Evolutionary conservation across 2,797 vertebrate species (phyloP).

Genomic region (Gallinago nigripennis): DNA sequence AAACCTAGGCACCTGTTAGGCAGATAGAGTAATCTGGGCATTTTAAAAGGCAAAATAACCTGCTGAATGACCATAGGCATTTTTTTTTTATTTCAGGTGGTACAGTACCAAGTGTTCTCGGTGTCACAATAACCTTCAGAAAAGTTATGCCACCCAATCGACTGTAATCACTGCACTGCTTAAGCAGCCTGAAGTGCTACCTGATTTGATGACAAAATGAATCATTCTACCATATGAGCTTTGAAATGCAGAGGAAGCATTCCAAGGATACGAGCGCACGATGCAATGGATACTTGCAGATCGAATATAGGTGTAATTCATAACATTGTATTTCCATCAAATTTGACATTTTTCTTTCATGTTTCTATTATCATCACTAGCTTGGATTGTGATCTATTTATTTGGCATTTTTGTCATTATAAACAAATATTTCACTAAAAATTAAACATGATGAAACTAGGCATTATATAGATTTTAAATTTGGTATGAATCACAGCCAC

Average conservation of each 20-base stretch:
- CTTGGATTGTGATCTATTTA: not conserved
- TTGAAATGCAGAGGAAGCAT: not conserved
- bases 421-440: not conserved
- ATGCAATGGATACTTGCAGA: not conserved
- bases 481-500: not conserved
- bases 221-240: not conserved
- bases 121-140: not conserved
- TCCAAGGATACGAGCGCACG: not conserved
- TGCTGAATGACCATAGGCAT: not conserved
- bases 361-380: not conserved
- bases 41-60: not conserved
- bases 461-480: not conserved
- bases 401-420: not conserved
- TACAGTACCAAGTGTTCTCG: not conserved
- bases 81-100: not conserved
- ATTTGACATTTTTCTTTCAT: not conserved
- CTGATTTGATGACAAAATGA: not conserved
- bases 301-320: not conserved
- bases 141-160: not conserved
- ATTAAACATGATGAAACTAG: not conserved
- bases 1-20: not conserved
- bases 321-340: not conserved
- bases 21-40: not conserved
- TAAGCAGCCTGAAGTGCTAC: not conserved
- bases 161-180: not conserved